Percentiles rank a stretch among this genome's conserved stretches.
Conservation (phyloP, 2,797 vertebrate genomes). For the Antennarius maculatus region DNA sequence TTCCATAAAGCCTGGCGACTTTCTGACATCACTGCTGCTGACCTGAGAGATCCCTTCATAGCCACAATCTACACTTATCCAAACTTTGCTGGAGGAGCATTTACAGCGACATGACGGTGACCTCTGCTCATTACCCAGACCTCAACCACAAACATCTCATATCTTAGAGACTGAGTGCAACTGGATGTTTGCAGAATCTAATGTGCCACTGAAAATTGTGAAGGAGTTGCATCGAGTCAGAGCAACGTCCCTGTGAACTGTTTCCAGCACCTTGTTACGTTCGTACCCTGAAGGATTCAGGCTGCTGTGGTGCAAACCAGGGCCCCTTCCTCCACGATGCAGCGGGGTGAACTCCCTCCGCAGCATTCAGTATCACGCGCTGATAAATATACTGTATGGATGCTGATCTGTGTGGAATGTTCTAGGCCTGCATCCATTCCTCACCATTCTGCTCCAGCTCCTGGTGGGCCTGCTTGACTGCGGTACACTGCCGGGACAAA, state of each 20-base stretch:
- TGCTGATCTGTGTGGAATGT: neutral
- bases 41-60: neutral
- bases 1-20: too few relatives aligned
- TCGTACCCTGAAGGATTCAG: constrained; percentile 11
- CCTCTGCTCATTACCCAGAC: constrained; percentile 18
- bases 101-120: constrained; percentile 29
- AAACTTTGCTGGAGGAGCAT: constrained; percentile 18
- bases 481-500: constrained; percentile 82
- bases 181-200: constrained; percentile 21
- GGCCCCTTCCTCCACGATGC: constrained; percentile 8
- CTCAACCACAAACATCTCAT: constrained; percentile 14
- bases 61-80: constrained; percentile 15
- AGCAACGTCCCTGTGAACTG: constrained; percentile 20
- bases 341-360: neutral
- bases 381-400: neutral
- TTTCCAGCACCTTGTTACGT: constrained; percentile 43
- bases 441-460: constrained; percentile 90
- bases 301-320: neutral
- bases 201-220: constrained; percentile 28
- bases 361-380: constrained; percentile 3
- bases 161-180: constrained; percentile 28
- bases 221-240: constrained; percentile 7
- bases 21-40: too few relatives aligned
- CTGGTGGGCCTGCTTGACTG: constrained; percentile 85
- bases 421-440: constrained; percentile 1